Evolutionary conservation across 1,140 invertebrate species (phyloP), one percentile per base, ranked within the genome.

Genomic region (Rhopalosiphum maidis): DNA sequence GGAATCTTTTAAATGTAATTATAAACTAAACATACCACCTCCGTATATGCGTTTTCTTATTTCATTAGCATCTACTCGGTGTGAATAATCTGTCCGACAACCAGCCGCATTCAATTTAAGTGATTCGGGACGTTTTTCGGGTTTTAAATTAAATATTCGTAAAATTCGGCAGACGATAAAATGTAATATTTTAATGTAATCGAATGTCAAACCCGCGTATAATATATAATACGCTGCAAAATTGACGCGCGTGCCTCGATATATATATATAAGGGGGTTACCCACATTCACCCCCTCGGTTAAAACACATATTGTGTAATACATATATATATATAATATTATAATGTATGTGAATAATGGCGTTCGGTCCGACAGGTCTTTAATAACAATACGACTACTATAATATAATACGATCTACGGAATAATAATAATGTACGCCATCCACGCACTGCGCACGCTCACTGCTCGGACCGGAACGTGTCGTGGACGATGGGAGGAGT

Each of bases 271-370:
- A 21, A 9, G n/a, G 30, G 30, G n/a, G n/a, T 77, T 6, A 5
- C 30, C 30, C 30, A 77, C 60, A 4, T 18, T 15, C 60, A 5
- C 11, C 60, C 60, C 11, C 60, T 68, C 55, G n/a, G 30, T 51
- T 51, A 77, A 77, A 77, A 77, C 60, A 18, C 60, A 77, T 77
- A 60, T 60, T 30, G 55, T 60, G 55, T 60, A 60, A 30, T 60
- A 60, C 55, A 60, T 60, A 60, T 60, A 60, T 60, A 60, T 60
- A 30, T 30, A 60, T 30, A 77, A 77, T 77, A n/a, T 77, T 77
- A 77, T 77, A 77, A 77, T 77, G n/a, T 77, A n/a, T 77, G 60
- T 77, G 60, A 77, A 77, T 77, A 77, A 77, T 77, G 60, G 60
- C 60, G 60, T 77, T 77, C 60, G 60, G 60, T 77, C 30, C 30